A percentile compares a stretch with the other conserved stretches of the same genome.
Conservation (phyloP, 2,113 vertebrate genomes). For the Nyctereutes procyonoides region DNA sequence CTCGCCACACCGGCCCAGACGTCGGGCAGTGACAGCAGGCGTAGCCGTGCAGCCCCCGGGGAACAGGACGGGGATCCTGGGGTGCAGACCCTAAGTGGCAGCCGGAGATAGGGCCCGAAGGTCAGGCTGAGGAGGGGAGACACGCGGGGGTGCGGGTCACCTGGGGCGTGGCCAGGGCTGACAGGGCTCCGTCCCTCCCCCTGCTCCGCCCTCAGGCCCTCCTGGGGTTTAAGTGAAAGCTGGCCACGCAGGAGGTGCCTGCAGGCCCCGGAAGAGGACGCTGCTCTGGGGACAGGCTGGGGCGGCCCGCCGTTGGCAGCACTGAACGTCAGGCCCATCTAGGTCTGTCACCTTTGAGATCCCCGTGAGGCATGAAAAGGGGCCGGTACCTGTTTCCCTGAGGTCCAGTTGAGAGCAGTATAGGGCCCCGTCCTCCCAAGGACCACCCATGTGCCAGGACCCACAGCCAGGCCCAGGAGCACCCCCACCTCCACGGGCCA, state of each 20-base stretch:
- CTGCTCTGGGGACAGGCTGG: background rate
- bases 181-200: fast-evolving
- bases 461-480: background rate
- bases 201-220: background rate
- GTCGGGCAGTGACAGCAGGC: background rate
- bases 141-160: fast-evolving
- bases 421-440: background rate
- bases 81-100: too few species aligned
- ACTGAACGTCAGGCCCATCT: background rate
- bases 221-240: background rate
- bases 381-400: background rate
- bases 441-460: background rate
- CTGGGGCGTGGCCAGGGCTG: too few species aligned
- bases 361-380: background rate
- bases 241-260: background rate
- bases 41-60: fast-evolving
- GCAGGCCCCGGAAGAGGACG: background rate
- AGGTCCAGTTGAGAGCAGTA: background rate
- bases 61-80: too few species aligned
- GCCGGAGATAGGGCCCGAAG: too few species aligned
- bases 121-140: too few species aligned
- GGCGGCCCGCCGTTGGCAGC: background rate
- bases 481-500: background rate
- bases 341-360: background rate
- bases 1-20: background rate